Evolutionary conservation across 2,888 invertebrate genomes (phyloP), one percentile per base, ranked within the genome.

Genomic region (Dione juno): DNA sequence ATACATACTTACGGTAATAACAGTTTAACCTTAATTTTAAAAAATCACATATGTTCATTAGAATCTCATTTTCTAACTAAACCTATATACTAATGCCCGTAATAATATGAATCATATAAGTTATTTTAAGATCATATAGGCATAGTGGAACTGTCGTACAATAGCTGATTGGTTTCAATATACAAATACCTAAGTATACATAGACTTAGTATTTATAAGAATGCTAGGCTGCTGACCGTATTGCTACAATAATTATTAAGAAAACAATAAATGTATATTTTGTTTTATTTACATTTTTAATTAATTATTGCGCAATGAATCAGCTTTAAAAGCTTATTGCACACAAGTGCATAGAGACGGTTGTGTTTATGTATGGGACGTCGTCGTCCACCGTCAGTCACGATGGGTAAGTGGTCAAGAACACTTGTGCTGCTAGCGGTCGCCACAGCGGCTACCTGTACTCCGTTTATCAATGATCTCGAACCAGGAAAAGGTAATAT

Each of bases 401-500:
- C 79, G 84, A 93, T 93, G 93, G 86, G 84, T 81, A 81, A 85
- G 84, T 82, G 85, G 83, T 76, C 78, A 78, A 80, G 81, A 80
- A 79, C 83, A 78, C 84, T 89, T 79, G 89, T 86, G 79, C 76
- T 91, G 48, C 75, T 88, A 54, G 79, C 83, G 73, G 77, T 85
- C 67, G 79, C 79, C 54, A 77, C 85, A 16, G 82, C 81, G 13
- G 81, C 79, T 67, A 77, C 84, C 58, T 81, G 85, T 73, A 84
- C 90, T 45, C 88, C 93, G 52, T 82, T 92, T 63, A 77, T 91
- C 77, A 91, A 90, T 76, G 77, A 92, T 72, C 82, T 88, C 67
- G 82, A 80, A 75, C 88, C 88, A 19, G 90, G 89, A 72, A 82
- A 91, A 88, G 88, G 92, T 92, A 85, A 73, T 69, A 67, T 67